A percentile compares a stretch with the other conserved stretches of the same genome.
Evolutionary conservation across 1,140 invertebrate species (phyloP).

Genomic region (Leptinotarsa lineolata): DNA sequence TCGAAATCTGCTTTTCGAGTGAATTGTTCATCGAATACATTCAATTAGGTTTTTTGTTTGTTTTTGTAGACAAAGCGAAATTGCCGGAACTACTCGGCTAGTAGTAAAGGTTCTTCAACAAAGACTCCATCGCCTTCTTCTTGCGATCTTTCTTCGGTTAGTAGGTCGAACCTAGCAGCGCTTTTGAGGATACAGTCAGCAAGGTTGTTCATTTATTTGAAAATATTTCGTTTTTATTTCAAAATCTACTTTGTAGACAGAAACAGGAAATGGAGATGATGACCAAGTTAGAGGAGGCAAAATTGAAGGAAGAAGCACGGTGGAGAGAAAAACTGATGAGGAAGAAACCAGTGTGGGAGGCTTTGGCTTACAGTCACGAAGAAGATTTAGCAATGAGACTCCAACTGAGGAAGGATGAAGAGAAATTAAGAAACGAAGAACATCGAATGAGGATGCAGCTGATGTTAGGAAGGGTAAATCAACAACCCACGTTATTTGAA

Average conservation of each 20-base stretch:
- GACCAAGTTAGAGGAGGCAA: slow-evolving; percentile 63
- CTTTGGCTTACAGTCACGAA: slow-evolving; percentile 68
- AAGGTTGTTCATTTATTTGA: slow-evolving; percentile 49
- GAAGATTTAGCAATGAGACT: slow-evolving; percentile 69
- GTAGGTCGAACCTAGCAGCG: slow-evolving; percentile 71
- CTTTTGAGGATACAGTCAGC: slow-evolving; percentile 70
- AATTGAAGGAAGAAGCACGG: slow-evolving; percentile 61
- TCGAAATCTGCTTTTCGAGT: no score
- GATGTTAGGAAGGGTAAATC: slow-evolving; percentile 70
- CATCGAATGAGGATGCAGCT: slow-evolving; percentile 71
- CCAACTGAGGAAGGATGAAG: slow-evolving; percentile 68
- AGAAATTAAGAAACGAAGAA: slow-evolving; percentile 67
- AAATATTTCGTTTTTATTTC: not conserved
- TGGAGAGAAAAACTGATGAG: slow-evolving; percentile 64
- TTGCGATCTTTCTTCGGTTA: slow-evolving; percentile 58
- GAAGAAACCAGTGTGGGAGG: slow-evolving; percentile 70
- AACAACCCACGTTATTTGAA: slow-evolving; percentile 72
- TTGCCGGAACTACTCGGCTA: slow-evolving; percentile 43
- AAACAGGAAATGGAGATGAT: slow-evolving; percentile 64
- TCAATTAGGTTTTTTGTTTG: not conserved
- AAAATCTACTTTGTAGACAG: slow-evolving; percentile 20
- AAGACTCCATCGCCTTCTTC: slow-evolving; percentile 57
- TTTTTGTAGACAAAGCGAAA: slow-evolving; percentile 36
- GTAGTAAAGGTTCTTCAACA: slow-evolving; percentile 43
- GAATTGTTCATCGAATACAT: no score